Base-by-base conservation (phyloP, 2,113 vertebrate species). In the Passer montanus region DNA sequence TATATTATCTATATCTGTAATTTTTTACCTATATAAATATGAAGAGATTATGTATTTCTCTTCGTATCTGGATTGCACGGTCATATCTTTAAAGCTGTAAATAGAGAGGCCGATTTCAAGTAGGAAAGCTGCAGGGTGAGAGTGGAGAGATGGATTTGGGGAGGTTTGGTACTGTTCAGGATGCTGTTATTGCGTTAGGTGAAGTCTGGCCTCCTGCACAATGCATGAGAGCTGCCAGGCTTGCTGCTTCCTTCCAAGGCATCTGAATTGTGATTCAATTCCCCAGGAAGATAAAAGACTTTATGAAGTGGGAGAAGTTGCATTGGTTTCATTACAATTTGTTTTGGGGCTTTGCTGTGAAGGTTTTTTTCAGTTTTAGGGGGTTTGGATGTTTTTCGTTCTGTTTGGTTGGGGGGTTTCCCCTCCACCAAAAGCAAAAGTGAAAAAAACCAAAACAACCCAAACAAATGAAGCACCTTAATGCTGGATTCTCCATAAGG, bases 121-220 rank as follows among this genome's bases (percentile, higher is more conserved):
- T 9, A 21, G 28, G 55, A 80, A 91, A 63, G 43, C 56, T 85
- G 64, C 50, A 28, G 56, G 43, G 10, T 20, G 44, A 43, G 46
- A 47, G 52, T 27, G 55, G 59, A 79, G 82, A 68, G 86, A 19
- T n/a, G 26, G 67, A 44, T 80, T 44, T 13, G 26, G 67, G 60
- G 44, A 91, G 35, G n/a, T 85, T 58, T 53, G 62, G 49, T 53
- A 4, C 62, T 24, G n/a, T 30, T 78, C n/a, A 62, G 58, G 49
- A 20, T 85, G 70, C 58, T 76, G 15, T 87, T 87, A 69, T 1
- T 90, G 24, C 43, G 23, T 90, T 73, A 67, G 67, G 30, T 62
- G n/a, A 92, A 91, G 81, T 66, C 89, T 94, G 91, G 53, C 62
- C 77, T 94, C 63, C 67, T 73, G 78, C 55, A 50, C 63, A 67